These are phyloP conservation scores for Brenthis ino DNA, from an alignment of 2,888 invertebrate genomes.

Conservation along the genomic window DNA sequence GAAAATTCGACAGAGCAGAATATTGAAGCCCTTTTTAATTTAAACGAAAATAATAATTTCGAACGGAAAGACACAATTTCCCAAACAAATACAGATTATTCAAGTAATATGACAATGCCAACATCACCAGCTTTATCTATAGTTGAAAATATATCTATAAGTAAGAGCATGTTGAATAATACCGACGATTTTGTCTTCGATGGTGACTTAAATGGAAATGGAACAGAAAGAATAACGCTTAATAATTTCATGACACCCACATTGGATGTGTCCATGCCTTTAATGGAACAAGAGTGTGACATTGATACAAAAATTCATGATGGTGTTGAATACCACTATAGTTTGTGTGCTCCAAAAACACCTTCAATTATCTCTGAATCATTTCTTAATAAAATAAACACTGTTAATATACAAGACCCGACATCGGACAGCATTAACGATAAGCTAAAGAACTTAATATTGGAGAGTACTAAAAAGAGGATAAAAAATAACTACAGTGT, in stretches of 20 bases:
- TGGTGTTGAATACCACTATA: conserved; percentile 37
- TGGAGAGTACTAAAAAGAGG: conserved; percentile 69
- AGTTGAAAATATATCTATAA: conserved; percentile 68
- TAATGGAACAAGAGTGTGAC: conserved; percentile 63
- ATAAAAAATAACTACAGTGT: conserved; percentile 37
- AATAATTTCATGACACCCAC: conserved; percentile 55
- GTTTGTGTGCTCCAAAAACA: conserved; percentile 35
- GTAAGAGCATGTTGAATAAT: conserved; percentile 50
- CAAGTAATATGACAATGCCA: conserved; percentile 64
- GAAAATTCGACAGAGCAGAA: conserved; percentile 30
- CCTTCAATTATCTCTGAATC: conserved; percentile 50
- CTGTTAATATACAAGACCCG: conserved; percentile 52
- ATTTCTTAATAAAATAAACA: conserved; percentile 52
- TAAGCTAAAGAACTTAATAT: conserved; percentile 58
- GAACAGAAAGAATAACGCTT: conserved; percentile 37
- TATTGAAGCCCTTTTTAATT: conserved; percentile 17
- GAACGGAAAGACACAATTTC: conserved; percentile 13
- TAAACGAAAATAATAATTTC: conserved; percentile 16
- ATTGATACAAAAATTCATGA: conserved; percentile 44
- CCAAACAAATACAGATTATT: conserved; percentile 43
- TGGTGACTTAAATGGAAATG: conserved; percentile 30
- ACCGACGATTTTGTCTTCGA: conserved; percentile 39
- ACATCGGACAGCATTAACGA: conserved; percentile 61
- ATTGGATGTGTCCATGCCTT: conserved; percentile 59
- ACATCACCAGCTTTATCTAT: conserved; percentile 71